These are phyloP conservation scores for Dryadula phaetusa DNA, from an alignment of 2,888 invertebrate species.

Conservation along the genomic window DNA sequence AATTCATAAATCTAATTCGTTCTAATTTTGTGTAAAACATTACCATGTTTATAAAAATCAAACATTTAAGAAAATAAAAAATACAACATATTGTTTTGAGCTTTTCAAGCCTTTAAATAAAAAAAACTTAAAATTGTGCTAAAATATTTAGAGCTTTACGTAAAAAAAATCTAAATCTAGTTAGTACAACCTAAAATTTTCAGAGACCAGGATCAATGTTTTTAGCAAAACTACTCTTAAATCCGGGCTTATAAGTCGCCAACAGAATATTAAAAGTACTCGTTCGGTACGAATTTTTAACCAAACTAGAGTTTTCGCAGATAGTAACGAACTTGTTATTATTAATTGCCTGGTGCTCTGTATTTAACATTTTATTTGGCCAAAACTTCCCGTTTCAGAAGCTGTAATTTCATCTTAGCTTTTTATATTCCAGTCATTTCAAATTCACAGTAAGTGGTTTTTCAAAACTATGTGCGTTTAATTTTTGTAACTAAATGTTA, in stretches of 20 bases:
- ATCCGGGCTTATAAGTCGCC: background rate
- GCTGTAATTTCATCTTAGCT: background rate
- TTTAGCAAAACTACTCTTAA: background rate
- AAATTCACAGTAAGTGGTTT: background rate
- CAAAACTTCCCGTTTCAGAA: background rate
- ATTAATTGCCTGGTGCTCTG: slow-evolving; percentile 16
- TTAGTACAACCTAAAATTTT: background rate
- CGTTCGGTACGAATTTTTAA: slow-evolving; percentile 8
- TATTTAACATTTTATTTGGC: slow-evolving; percentile 20
- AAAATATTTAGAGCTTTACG: too few relatives aligned
- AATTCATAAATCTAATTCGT: too few relatives aligned
- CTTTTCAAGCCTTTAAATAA: too few relatives aligned
- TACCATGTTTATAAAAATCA: too few relatives aligned
- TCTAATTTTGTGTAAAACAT: too few relatives aligned
- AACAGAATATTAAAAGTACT: slow-evolving; percentile 14
- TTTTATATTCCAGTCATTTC: background rate
- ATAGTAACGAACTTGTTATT: slow-evolving; percentile 21
- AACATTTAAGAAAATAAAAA: too few relatives aligned
- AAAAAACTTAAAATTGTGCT: too few relatives aligned
- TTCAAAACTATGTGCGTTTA: background rate
- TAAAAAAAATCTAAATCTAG: background rate
- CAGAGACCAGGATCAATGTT: background rate
- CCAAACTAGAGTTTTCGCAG: background rate
- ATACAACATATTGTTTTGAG: too few relatives aligned
- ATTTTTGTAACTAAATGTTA: background rate